A percentile compares a stretch with the other conserved stretches of the same genome.
These are phyloP conservation scores for Heteropelma amictum DNA, from an alignment of 2,888 invertebrate genomes.

Conservation along the genomic window DNA sequence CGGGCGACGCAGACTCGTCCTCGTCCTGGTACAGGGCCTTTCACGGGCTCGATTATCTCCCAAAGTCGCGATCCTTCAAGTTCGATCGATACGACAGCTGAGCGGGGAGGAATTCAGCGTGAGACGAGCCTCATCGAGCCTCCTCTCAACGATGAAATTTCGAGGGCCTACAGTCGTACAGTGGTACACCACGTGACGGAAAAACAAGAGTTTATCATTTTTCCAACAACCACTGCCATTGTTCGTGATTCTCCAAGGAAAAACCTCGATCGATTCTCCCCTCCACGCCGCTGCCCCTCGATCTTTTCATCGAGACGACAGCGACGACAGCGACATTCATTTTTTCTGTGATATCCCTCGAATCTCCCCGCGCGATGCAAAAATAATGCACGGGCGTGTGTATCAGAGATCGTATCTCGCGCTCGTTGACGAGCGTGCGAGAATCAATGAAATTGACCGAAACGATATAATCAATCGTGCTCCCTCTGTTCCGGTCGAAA, in stretches of 20 bases:
- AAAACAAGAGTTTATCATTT: background rate
- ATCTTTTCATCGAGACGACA: background rate
- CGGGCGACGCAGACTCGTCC: conserved; percentile 84
- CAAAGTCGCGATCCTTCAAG: conserved; percentile 84
- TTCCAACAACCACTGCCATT: no score
- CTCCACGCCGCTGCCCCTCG: no score
- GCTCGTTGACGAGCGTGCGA: no score
- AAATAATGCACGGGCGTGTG: no score
- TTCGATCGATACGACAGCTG: conserved; percentile 79
- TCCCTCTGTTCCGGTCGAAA: no score
- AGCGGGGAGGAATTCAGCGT: conserved; percentile 53
- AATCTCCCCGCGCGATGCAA: no score
- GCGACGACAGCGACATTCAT: background rate
- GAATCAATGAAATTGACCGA: background rate
- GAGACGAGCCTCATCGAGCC: background rate
- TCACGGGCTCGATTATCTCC: conserved; percentile 80
- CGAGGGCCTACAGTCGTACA: no score
- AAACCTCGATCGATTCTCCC: no score
- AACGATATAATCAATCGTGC: background rate
- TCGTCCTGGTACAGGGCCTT: conserved; percentile 79
- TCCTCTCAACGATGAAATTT: conserved; percentile 11
- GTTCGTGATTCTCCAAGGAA: no score
- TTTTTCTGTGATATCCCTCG: no score
- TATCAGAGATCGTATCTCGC: no score
- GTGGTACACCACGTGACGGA: background rate